Evolutionary conservation across 1,140 invertebrate species (phyloP).

Genomic region (Arctopsyche grandis): DNA sequence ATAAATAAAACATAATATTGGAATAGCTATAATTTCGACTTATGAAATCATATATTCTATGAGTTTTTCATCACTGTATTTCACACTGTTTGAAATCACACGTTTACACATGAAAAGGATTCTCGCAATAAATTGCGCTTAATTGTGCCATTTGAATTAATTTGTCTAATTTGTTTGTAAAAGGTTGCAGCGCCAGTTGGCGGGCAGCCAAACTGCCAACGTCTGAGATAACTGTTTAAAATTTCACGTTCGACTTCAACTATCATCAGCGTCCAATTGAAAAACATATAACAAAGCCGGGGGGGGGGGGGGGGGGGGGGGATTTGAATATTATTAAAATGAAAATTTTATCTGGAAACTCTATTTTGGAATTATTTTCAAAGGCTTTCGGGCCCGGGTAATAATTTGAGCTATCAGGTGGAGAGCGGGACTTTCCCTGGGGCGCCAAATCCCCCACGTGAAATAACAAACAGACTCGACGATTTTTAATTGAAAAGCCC

Average conservation of each 20-base stretch:
- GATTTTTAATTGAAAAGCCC: conserved; percentile 51
- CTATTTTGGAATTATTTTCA: conserved; percentile 14
- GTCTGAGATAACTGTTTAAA: conserved; percentile 12
- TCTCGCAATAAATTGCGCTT: conserved; percentile 26
- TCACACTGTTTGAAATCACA: too few species aligned
- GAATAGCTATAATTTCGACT: too few species aligned
- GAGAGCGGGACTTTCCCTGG: neutral
- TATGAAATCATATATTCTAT: too few species aligned
- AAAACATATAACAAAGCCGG: neutral
- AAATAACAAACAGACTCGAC: conserved; percentile 45
- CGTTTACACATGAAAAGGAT: neutral
- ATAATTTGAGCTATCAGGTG: conserved; percentile 30
- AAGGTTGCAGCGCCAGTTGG: conserved; percentile 28
- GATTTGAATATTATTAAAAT: conserved; percentile 3
- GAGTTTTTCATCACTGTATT: too few species aligned
- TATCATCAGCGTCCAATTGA: neutral
- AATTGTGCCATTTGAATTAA: conserved; percentile 48
- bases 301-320: neutral
- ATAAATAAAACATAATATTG: too few species aligned
- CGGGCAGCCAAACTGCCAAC: conserved; percentile 16
- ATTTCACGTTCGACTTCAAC: conserved; percentile 1
- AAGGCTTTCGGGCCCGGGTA: conserved; percentile 9
- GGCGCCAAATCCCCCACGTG: conserved; percentile 34
- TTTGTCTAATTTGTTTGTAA: conserved; percentile 51
- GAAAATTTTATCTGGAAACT: conserved; percentile 16